These are phyloP conservation scores for Hippocampus mohnikei DNA, from an alignment of 2,113 vertebrate species.

Conservation along the genomic window DNA sequence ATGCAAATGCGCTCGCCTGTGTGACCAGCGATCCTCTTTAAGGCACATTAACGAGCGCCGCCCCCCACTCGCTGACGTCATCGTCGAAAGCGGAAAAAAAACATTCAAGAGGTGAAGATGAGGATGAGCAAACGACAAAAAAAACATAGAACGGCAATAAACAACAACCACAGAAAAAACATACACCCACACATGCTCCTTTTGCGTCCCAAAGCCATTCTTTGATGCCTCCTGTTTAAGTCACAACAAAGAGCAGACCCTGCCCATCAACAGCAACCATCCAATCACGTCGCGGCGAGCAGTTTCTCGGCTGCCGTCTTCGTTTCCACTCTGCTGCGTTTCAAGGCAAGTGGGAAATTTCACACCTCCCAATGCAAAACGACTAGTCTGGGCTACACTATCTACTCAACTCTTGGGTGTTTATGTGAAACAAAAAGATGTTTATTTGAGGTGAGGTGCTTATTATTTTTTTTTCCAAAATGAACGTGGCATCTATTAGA, in stretches of 20 bases:
- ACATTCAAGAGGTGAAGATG: neutral
- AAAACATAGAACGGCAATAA: neutral
- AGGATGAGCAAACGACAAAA: slow-evolving; percentile 10
- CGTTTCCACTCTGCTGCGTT: neutral
- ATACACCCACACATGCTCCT: slow-evolving; percentile 53
- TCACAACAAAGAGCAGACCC: neutral
- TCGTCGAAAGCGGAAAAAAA: neutral
- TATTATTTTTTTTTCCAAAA: neutral
- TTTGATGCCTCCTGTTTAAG: slow-evolving; percentile 52
- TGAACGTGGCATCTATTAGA: too few relatives aligned
- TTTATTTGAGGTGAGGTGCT: neutral
- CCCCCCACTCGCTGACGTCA: neutral
- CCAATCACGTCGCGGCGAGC: slow-evolving; percentile 1
- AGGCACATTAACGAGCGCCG: slow-evolving; percentile 4
- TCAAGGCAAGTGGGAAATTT: neutral
- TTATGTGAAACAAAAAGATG: neutral
- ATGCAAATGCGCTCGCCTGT: neutral
- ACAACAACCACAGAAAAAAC: neutral
- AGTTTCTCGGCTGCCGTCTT: neutral
- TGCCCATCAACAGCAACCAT: slow-evolving; percentile 7
- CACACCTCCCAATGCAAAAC: neutral
- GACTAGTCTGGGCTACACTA: too few relatives aligned
- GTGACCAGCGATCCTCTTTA: neutral
- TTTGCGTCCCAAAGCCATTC: slow-evolving; percentile 80
- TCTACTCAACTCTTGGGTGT: too few relatives aligned